Conservation (phyloP, 53 echinoderm and acorn worm species). For the Stichopus horrens region DNA sequence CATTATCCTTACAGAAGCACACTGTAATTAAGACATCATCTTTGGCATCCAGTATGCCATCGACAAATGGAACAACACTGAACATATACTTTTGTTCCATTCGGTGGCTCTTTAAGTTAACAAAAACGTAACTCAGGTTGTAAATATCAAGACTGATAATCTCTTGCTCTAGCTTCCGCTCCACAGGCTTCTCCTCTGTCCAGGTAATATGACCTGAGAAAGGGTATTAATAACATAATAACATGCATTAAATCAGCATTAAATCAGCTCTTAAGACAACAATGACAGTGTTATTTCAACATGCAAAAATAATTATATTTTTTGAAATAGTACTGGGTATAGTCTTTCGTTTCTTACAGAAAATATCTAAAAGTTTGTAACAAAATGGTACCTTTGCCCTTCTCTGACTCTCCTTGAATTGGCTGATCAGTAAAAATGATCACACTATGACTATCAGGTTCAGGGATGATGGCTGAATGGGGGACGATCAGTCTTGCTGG, state of each 20-base stretch:
- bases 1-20: too few species aligned
- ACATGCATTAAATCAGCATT: too few species aligned
- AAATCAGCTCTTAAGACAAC: too few species aligned
- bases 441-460: background rate
- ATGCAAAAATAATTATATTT: background rate
- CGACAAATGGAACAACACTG: background rate
- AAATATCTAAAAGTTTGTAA: too few species aligned
- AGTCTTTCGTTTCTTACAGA: too few species aligned
- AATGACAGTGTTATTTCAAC: background rate
- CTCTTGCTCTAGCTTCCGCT: background rate
- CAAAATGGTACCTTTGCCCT: too few species aligned
- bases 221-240: too few species aligned
- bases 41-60: too few species aligned
- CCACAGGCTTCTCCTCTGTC: background rate
- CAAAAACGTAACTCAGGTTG: background rate
- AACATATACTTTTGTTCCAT: background rate
- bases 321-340: too few species aligned
- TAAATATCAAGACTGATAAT: background rate
- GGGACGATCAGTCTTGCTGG: background rate
- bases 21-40: too few species aligned
- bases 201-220: background rate
- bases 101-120: background rate
- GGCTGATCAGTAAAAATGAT: background rate
- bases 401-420: background rate
- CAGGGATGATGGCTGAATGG: slow-evolving; percentile 7